Evolutionary conservation across 2,797 vertebrate species (phyloP), one percentile per base, ranked within the genome.

Genomic region (Adrianichthys oophorus): DNA sequence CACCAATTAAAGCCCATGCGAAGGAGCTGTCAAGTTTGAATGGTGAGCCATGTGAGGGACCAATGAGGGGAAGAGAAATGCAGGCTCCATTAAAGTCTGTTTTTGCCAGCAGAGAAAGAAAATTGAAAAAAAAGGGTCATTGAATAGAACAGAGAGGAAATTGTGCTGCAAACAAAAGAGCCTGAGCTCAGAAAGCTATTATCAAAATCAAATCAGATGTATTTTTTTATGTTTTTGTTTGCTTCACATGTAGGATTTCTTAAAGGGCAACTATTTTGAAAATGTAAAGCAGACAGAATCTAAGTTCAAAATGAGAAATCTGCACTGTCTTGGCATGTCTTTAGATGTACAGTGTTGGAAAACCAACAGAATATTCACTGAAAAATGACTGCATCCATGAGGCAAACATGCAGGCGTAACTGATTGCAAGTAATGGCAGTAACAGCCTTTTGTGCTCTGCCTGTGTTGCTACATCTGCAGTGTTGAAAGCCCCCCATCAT

Each of bases 21-120:
- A 82, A 45, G 4, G 68, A 87, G 78, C 83, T 86, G 85, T 89
- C 87, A 88, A 76, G 75, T 82, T 78, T 74, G 80, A 73, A 85
- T 84, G 80, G 76, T 85, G 84, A 87, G 77, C 85, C 80, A 83
- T 83, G 79, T 77, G 75, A 89, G 85, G 80, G 80, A 83, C 78
- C 82, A 82, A 76, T 83, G 80, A 90, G 71, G 76, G 81, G 78
- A 80, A 84, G 84, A 57, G 79, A 86, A 82, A 84, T 21, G 62
- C 74, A 82, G 71, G 74, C 56, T 68, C 85, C 85, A 87, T 88
- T 84, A 87, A 76, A 80, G 79, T 87, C 79, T 88, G 80, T 87
- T 87, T 89, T 87, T 84, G 72, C 68, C 79, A 70, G 77, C 64
- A 74, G 72, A 83, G 53, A 56, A 82, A 69, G 52, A 67, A 66